These are phyloP conservation scores for Stenolophus ochropezus DNA, from an alignment of 2,888 invertebrate species.

Conservation along the genomic window DNA sequence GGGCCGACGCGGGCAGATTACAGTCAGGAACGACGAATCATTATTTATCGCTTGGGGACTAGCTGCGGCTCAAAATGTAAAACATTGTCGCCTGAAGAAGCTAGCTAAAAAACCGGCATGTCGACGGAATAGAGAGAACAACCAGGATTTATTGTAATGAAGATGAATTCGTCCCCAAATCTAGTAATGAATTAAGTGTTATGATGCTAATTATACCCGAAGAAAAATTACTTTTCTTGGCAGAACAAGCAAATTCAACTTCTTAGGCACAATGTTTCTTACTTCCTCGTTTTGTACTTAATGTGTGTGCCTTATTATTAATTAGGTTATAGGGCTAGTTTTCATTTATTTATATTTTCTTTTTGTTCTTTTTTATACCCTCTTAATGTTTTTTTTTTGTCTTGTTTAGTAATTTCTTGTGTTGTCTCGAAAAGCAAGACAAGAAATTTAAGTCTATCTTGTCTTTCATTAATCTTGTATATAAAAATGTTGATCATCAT, in stretches of 20 bases:
- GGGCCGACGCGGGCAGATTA: conserved; percentile 29
- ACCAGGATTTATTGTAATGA: background rate
- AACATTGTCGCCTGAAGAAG: conserved; percentile 8
- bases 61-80: background rate
- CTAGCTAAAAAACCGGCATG: background rate
- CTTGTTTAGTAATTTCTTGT: too few species aligned
- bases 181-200: background rate
- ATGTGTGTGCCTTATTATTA: too few species aligned
- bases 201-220: background rate
- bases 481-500: too few species aligned
- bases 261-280: background rate
- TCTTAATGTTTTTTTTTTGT: too few species aligned
- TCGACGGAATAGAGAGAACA: background rate
- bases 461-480: too few species aligned
- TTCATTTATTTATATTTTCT: too few species aligned
- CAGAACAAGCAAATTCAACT: background rate
- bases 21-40: conserved; percentile 18
- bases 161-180: background rate
- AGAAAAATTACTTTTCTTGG: background rate
- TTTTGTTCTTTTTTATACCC: too few species aligned
- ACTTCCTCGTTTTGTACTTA: too few species aligned
- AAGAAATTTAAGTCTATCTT: too few species aligned
- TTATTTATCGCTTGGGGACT: conserved; percentile 20
- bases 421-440: too few species aligned
- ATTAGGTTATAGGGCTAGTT: too few species aligned